Percentiles rank a stretch among this genome's conserved stretches.
phyloP scores from a whole-genome alignment of 2,113 vertebrate species.

The Dromas ardeola region DNA sequence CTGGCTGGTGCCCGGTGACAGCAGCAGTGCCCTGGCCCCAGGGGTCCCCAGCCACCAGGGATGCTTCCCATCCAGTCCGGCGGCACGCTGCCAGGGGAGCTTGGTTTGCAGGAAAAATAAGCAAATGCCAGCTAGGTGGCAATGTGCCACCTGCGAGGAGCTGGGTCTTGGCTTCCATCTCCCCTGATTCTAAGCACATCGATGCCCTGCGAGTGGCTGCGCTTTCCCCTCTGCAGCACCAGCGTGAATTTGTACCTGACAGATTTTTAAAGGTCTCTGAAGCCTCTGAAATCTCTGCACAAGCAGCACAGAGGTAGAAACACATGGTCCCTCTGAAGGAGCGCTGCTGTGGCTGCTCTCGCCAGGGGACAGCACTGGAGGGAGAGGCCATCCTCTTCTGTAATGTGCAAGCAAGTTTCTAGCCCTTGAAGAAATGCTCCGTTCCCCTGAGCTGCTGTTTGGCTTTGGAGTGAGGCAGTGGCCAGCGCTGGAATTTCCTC shows the following conservation, averaged over 20 bases:
- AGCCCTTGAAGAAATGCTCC: not conserved
- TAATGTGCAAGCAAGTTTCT: not conserved
- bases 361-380: fast-evolving
- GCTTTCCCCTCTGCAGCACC: not conserved
- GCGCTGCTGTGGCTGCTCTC: not conserved
- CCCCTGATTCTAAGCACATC: not conserved
- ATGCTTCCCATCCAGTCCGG: not conserved
- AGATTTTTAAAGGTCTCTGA: not conserved
- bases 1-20: not conserved
- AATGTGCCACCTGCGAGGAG: slow-evolving; percentile 35
- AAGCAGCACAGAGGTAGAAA: not conserved
- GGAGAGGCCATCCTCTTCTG: not conserved
- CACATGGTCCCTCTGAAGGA: not conserved
- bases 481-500: not conserved
- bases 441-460: not conserved
- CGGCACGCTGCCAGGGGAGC: not conserved
- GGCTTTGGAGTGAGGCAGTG: not conserved
- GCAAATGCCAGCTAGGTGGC: slow-evolving; percentile 57
- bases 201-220: not conserved
- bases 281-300: not conserved
- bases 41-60: not conserved
- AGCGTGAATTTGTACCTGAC: not conserved
- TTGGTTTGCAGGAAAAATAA: not conserved
- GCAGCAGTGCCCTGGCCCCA: not conserved
- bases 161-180: not conserved